phyloP scores from a whole-genome alignment of 1,140 invertebrate genomes.

The Pogonus chalceus region DNA sequence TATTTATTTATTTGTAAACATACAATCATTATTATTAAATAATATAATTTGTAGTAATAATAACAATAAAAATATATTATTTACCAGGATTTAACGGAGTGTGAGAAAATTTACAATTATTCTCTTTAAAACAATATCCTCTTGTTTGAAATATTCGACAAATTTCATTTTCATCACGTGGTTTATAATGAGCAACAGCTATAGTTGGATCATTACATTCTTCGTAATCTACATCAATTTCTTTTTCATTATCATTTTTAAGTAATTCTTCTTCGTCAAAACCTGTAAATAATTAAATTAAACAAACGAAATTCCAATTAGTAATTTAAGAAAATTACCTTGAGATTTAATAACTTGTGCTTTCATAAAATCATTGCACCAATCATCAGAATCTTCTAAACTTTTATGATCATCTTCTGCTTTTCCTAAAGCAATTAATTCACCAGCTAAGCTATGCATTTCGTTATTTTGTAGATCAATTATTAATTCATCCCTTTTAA shows the following conservation, averaged over 20 bases:
- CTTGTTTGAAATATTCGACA: neutral
- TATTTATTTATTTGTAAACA: neutral
- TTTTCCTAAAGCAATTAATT: neutral
- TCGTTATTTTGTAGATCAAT: neutral
- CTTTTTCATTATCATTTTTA: neutral
- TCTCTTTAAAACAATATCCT: neutral
- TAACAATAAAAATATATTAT: neutral
- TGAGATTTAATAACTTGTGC: neutral
- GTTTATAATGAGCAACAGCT: neutral
- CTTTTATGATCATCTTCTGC: neutral
- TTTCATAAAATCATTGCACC: neutral
- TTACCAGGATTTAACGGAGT: neutral
- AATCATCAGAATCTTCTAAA: neutral
- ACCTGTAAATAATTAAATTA: neutral
- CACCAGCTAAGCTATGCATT: neutral
- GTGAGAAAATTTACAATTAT: neutral
- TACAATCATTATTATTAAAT: neutral
- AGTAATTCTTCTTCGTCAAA: neutral
- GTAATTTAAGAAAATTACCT: neutral
- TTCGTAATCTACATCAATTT: neutral
- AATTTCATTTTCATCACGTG: neutral
- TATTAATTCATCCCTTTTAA: neutral
- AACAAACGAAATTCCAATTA: neutral
- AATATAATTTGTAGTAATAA: neutral
- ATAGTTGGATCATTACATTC: neutral